Evolutionary conservation across 1,140 invertebrate genomes (phyloP), one percentile per base, ranked within the genome.

Genomic region (Meloidogyne hapla): DNA sequence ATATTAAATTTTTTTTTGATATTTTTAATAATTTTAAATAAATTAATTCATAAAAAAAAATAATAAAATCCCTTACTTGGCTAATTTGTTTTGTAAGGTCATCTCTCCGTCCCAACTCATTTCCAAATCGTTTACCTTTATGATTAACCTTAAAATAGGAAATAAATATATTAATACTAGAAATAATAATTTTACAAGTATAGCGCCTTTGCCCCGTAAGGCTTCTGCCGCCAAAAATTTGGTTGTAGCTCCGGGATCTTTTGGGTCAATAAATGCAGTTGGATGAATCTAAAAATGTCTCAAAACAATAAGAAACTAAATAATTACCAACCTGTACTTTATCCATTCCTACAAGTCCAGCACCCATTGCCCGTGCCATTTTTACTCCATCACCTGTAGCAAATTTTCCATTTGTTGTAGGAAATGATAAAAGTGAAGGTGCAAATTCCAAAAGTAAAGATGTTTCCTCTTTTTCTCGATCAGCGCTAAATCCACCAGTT

Each of bases 171-270:
- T n/a, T n/a, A 23, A 12, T 2, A 18, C 15, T n/a, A 40, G 23
- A 62, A 33, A 13, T 68, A 69, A 23, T 65, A 18, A 0, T 18
- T 10, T 64, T 45, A 88, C 79, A 69, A 88, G 74, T 69, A 88
- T 80, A 33, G 85, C 87, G 12, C 87, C 87, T 76, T 88, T 88
- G 28, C 87, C 87, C 21, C 87, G 70, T 26, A 88, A 75, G 18
- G 87, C 87, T 77, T 88, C 87, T 26, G 87, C 87, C 12, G 87
- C 87, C 23, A 88, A 74, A 67, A 88, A 88, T 73, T 88, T 88
- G 3, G 87, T 88, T 40, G 64, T 65, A 13, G 75, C 83, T 4
- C 67, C 72, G 10, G 87, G 84, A 33, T 84, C 67, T n/a, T 81
- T 81, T n/a, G 87, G 87, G 64, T 88, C 87, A 56, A 88, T 71